Percentiles rank a stretch among this genome's conserved stretches.
These are phyloP conservation scores for Pomacea canaliculata DNA, from an alignment of 2,888 invertebrate genomes.

Conservation along the genomic window DNA sequence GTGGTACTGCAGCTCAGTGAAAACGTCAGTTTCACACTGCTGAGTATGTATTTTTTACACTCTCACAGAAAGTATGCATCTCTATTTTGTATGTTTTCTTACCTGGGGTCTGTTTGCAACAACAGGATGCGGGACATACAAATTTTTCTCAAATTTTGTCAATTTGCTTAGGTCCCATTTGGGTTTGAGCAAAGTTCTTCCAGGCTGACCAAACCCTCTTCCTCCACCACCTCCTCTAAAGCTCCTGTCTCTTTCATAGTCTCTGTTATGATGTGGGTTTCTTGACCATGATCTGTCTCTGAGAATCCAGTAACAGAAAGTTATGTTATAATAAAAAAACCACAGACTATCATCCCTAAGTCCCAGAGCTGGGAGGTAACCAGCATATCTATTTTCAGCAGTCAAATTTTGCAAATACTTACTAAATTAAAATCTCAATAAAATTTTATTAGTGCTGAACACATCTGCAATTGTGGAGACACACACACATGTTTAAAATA, in stretches of 20 bases:
- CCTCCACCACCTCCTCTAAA: conserved; percentile 41
- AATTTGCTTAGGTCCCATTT: conserved; percentile 86
- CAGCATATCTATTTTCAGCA: no score
- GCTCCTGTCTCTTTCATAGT: conserved; percentile 9
- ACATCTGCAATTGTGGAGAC: no score
- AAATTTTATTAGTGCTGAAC: no score
- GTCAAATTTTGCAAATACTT: no score
- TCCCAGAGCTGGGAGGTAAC: no score
- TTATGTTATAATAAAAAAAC: no score
- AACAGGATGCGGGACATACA: conserved; percentile 86
- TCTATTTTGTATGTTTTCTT: conserved; percentile 35
- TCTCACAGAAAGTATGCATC: neutral
- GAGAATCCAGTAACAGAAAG: neutral
- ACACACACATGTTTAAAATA: no score
- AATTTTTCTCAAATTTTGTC: conserved; percentile 90
- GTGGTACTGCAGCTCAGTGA: no score
- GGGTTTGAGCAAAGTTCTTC: conserved; percentile 86
- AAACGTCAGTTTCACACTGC: neutral
- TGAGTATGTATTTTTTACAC: neutral
- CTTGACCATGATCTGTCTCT: conserved; percentile 20
- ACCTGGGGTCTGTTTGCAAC: conserved; percentile 75
- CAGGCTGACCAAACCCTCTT: conserved; percentile 71
- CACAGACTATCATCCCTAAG: no score
- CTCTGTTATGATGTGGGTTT: conserved; percentile 1
- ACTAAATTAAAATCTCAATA: no score